Percentiles rank a stretch among this genome's conserved stretches.
Evolutionary conservation across 2,113 vertebrate genomes (phyloP).

Genomic region (Poeciliopsis prolifica): DNA sequence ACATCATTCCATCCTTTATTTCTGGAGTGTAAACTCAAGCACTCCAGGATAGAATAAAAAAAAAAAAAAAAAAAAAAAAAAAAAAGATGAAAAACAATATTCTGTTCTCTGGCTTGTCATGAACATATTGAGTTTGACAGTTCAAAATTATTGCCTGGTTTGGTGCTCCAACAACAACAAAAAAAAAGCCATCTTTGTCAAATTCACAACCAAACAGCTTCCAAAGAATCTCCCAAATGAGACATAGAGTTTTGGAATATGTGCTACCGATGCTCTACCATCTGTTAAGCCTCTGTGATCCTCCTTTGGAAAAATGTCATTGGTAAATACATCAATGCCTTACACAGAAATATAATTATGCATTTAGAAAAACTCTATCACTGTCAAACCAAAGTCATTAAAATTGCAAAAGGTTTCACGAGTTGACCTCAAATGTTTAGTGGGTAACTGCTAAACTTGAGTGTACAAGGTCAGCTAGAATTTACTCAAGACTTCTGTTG

Average conservation of each 20-base stretch:
- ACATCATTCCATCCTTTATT: constrained; percentile 61
- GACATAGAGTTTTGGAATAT: constrained; percentile 62
- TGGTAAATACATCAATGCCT: constrained; percentile 43
- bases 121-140: constrained; percentile 32
- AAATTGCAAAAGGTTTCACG: too few species aligned
- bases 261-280: constrained; percentile 61
- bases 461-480: too few species aligned
- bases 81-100: constrained; percentile 43
- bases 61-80: constrained; percentile 48
- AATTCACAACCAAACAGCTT: constrained; percentile 47
- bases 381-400: too few species aligned
- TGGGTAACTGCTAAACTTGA: too few species aligned
- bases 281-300: constrained; percentile 57
- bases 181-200: neutral
- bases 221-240: constrained; percentile 54
- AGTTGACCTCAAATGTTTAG: too few species aligned
- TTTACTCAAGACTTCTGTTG: too few species aligned
- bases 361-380: too few species aligned
- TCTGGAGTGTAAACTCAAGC: constrained; percentile 43
- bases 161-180: constrained; percentile 26
- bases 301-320: constrained; percentile 43
- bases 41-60: constrained; percentile 36
- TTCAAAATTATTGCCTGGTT: constrained; percentile 37
- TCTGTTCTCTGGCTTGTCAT: constrained; percentile 32
- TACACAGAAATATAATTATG: constrained; percentile 27